A percentile compares a stretch with the other conserved stretches of the same genome.
phyloP scores from a whole-genome alignment of 2,797 vertebrate species.

The Pelochelys cantorii region DNA sequence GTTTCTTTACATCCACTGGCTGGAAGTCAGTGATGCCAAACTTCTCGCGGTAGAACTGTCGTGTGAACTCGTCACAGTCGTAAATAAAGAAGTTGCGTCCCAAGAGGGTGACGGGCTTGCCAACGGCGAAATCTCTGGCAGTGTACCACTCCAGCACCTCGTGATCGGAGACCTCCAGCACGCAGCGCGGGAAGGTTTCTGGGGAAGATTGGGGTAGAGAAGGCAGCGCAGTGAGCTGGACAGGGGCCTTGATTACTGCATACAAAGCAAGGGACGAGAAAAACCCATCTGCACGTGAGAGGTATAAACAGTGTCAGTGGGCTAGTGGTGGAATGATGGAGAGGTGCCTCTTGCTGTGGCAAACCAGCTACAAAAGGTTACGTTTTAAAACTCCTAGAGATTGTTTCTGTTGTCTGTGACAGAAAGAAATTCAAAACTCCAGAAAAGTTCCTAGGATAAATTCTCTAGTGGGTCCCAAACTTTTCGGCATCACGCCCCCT shows the following conservation, averaged over 20 bases:
- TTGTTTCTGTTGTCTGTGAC: neutral
- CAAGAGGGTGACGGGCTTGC: slow-evolving; percentile 85
- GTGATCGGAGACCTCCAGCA: slow-evolving; percentile 88
- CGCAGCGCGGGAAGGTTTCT: slow-evolving; percentile 91
- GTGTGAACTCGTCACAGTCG: slow-evolving; percentile 91
- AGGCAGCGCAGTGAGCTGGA: neutral
- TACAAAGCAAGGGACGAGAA: neutral
- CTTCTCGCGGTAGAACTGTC: slow-evolving; percentile 86
- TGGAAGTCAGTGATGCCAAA: slow-evolving; percentile 85
- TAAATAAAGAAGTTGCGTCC: slow-evolving; percentile 89
- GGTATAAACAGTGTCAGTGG: neutral
- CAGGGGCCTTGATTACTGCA: neutral
- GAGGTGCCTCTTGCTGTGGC: neutral
- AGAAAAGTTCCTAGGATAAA: neutral
- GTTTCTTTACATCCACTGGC: slow-evolving; percentile 76
- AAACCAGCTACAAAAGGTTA: neutral
- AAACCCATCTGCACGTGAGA: neutral
- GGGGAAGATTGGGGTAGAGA: slow-evolving; percentile 18
- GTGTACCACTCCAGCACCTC: slow-evolving; percentile 92
- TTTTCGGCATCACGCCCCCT: no score
- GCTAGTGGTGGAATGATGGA: neutral
- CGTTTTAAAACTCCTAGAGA: neutral
- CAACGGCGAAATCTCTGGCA: slow-evolving; percentile 91
- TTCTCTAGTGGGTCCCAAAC: no score
- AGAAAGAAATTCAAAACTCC: neutral